Evolutionary conservation across 2,113 vertebrate genomes (phyloP).

Genomic region (Columba janthina): DNA sequence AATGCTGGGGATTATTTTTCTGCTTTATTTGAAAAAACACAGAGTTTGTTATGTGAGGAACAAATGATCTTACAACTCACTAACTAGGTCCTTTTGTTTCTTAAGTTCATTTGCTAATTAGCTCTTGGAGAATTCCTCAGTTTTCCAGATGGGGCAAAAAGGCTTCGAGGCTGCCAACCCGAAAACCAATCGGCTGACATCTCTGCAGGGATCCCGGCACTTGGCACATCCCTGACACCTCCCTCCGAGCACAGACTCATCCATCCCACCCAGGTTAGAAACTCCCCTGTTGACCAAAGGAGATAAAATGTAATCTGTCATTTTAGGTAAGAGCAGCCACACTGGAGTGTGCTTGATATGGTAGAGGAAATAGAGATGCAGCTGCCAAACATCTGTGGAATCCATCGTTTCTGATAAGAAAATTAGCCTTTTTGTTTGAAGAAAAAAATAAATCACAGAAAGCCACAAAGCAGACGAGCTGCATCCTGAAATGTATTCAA

Average conservation of each 20-base stretch:
- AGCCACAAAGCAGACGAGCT: neutral
- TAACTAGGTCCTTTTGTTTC: neutral
- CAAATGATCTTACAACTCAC: neutral
- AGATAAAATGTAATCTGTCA: constrained; percentile 8
- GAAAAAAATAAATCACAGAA: neutral
- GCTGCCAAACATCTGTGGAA: neutral
- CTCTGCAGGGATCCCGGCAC: neutral
- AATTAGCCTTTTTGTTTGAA: neutral
- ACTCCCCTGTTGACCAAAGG: constrained; percentile 70
- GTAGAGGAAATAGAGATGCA: neutral
- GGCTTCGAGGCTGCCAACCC: neutral
- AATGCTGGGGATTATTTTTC: neutral
- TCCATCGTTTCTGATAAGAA: neutral
- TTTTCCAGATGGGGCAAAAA: neutral
- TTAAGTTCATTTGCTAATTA: neutral
- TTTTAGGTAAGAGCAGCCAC: neutral
- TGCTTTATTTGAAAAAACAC: neutral
- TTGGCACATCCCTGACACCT: constrained; percentile 77
- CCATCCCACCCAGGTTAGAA: constrained; percentile 80
- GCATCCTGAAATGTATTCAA: neutral
- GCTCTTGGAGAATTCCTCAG: neutral
- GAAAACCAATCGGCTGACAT: neutral
- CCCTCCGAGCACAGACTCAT: constrained; percentile 85
- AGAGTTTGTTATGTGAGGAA: neutral
- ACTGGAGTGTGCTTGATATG: neutral